Base-by-base conservation (phyloP, 2,888 invertebrate genomes). In the Drosophila mimetica region DNA sequence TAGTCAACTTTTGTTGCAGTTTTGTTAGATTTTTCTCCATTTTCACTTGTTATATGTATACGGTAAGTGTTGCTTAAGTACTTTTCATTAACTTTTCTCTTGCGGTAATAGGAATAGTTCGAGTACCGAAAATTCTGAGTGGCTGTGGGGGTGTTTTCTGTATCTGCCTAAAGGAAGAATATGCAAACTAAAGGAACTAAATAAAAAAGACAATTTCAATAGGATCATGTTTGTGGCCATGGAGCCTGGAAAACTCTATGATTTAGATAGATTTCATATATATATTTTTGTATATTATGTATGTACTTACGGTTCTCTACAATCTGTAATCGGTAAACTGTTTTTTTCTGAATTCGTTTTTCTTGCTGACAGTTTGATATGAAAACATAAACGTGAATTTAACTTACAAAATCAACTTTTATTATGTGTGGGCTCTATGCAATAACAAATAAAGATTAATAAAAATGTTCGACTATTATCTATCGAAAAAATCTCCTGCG, bases 211-310 rank as follows among this genome's bases (percentile, higher is more conserved):
- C n/a, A n/a, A 18, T 50, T 60, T 47, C 14, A 47, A 41, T 71
- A 71, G 71, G 69, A 52, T 61, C 46, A 9, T 44, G 32, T 70
- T 52, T 8, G 42, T 18, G 52, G 70, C 71, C 71, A 58, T 30
- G 30, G 30, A 69, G 86, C 86, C 81, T 87, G 86, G 83, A 82
- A 81, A 87, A 85, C 77, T 64, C 55, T 79, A 67, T 71, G 82
- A 76, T 71, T 77, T 81, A 64, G 65, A 65, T 75, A 73, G 59
- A 46, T 71, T 54, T 63, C 18, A 47, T 76, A 65, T 67, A 39
- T 51, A 22, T 60, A 22, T 32, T n/a, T 13, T 11, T 48, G 25
- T 60, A 18, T 51, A 25, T 7, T 25, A 25, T 25, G 25, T 69
- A 48, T 73, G 71, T 73, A 84, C 85, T 85, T 87, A 74, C 84